Evolutionary conservation across 2,113 vertebrate species (phyloP).

Genomic region (Laticauda laticaudata): DNA sequence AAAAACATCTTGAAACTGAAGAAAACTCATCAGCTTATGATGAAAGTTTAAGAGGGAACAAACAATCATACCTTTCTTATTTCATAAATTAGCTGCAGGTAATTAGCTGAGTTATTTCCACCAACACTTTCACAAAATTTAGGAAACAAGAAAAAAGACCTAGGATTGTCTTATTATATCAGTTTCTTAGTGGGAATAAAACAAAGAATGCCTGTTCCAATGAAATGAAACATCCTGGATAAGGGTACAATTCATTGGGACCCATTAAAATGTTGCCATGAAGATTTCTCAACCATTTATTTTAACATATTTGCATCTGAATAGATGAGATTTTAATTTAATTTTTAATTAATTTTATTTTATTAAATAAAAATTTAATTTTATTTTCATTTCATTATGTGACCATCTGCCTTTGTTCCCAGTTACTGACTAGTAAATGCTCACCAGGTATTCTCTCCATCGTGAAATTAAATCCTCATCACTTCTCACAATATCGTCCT

Average conservation of each 20-base stretch:
- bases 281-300: background rate
- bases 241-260: background rate
- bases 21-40: background rate
- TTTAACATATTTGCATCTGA: background rate
- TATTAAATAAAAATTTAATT: background rate
- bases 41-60: background rate
- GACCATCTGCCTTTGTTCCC: background rate
- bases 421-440: constrained; percentile 26
- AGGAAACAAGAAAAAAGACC: background rate
- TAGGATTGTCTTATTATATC: background rate
- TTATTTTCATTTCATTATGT: background rate
- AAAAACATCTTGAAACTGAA: background rate
- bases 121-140: background rate
- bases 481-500: constrained; percentile 34
- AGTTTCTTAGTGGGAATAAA: background rate
- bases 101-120: background rate
- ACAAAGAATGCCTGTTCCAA: background rate
- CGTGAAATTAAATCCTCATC: constrained; percentile 80
- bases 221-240: background rate
- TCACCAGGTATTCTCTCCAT: constrained; percentile 83
- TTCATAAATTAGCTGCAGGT: background rate
- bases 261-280: background rate
- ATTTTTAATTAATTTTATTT: too few species aligned
- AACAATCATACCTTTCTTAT: background rate
- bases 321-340: background rate